Evolutionary conservation across 2,113 vertebrate species (phyloP), one percentile per base, ranked within the genome.

Genomic region (Misgurnus mizolepis): DNA sequence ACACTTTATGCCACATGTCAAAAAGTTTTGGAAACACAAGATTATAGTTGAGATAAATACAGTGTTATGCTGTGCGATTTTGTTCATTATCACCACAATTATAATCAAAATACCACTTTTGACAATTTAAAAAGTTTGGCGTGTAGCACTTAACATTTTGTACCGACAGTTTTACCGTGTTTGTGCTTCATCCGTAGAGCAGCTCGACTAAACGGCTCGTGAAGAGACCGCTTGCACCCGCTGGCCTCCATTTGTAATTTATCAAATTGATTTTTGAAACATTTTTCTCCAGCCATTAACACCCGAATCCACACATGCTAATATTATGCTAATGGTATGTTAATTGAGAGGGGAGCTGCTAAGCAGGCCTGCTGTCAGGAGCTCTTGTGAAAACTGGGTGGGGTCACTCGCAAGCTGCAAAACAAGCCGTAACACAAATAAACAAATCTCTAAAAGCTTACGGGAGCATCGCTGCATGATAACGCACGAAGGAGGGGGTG

Each of bases 301-400:
- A 93, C 92, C 91, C 90, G 87, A 90, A 91, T 93, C 92, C 91
- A 90, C 91, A 93, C 91, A 93, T 93, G 91, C 91, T 93, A 94
- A 94, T 94, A 90, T 92, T 91, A 93, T 94, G 92, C 91, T 93
- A 94, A 93, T 93, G 83, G 68, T 90, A 93, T 94, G 93, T 87
- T 93, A 94, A 93, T 94, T 90, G 90, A 82, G 87, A 87, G 89
- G 86, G 86, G 89, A 89, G 90, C 90, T 91, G 91, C 89, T 90
- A 92, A 93, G 91, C 91, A 89, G 90, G 88, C 92, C 92, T 93
- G 92, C 92, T 93, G 92, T 93, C 92, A 86, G 89, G 87, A 93
- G 91, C 88, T 87, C 90, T 93, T 90, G 90, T 92, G 92, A 91
- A 92, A 92, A 92, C 92, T 92, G 92, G 91, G 92, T 91, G 91